Base-by-base conservation (phyloP, 2,888 invertebrate genomes). In the Coelinius sp. region DNA sequence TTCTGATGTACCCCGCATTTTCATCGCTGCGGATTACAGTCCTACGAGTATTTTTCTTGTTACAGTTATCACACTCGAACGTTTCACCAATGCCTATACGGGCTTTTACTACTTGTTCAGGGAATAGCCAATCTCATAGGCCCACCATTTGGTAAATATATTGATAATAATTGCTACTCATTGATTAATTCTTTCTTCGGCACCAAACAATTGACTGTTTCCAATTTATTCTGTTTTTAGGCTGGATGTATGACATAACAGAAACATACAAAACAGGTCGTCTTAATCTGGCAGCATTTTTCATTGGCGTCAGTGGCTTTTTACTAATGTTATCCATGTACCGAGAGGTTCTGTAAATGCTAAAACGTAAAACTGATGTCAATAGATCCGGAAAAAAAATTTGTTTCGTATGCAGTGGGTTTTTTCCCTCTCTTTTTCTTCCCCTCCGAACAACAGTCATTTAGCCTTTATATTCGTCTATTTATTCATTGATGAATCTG, bases 1-100 rank as follows among this genome's bases (percentile, higher is more conserved):
- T 0, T 90, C 94, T 24, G 95, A 94, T n/a, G 91, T 93, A 27
- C 97, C 96, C 89, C 97, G 97, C 0, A 92, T 96, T 77, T 94
- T 94, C 88, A 95, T 97, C 80, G 95, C 96, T 25, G 97, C 96
- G 71, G 97, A 97, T 89, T 97, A 97, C 89, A 94, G 96, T 1
- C 91, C 97, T 46, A 96, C 97, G 22, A 95, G 95, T 83, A 95
- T 97, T 82, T 96, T 97, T 76, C 90, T 97, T 71, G 96, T 97
- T 71, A 94, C 97, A 85, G 91, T 96, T 78, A 94, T 97, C 77
- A 94, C 95, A n/a, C 88, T 97, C 78, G 96, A 96, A 86, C 91
- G 94, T 81, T 96, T 98, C 86, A 96, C 97, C 59, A 95, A 94
- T 85, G 97, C 97, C 3, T 97, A n/a, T n/a, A 97, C 84, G 97